phyloP scores from a whole-genome alignment of 2,888 invertebrate genomes.

The Lepidochrysops patricia region DNA sequence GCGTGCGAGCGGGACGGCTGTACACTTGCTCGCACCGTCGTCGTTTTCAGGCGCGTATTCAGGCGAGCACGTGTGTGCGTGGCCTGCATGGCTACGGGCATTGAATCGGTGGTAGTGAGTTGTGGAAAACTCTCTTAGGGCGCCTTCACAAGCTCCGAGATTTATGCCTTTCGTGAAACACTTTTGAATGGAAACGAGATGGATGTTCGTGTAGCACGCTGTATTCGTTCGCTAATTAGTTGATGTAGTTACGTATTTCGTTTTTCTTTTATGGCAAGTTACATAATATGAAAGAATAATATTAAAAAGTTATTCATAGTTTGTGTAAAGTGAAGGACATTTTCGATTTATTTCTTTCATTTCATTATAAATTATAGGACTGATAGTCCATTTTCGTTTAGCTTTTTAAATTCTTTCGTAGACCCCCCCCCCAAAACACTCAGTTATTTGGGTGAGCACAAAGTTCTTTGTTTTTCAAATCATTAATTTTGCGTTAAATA shows the following conservation, averaged over 20 bases:
- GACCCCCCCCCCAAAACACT: too few species aligned
- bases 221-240: neutral
- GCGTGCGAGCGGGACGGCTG: slow-evolving; percentile 46
- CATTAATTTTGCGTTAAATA: neutral
- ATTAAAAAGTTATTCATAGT: too few species aligned
- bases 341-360: too few species aligned
- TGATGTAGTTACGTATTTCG: neutral
- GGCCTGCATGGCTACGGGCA: slow-evolving; percentile 57
- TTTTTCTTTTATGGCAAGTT: neutral
- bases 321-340: too few species aligned
- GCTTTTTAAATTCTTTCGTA: too few species aligned
- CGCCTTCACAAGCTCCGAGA: slow-evolving; percentile 55
- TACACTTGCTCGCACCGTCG: slow-evolving; percentile 33
- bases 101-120: slow-evolving; percentile 63
- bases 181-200: slow-evolving; percentile 17
- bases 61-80: slow-evolving; percentile 59
- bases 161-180: slow-evolving; percentile 41
- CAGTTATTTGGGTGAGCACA: neutral
- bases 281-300: too few species aligned
- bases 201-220: neutral
- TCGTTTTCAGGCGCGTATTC: slow-evolving; percentile 65
- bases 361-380: too few species aligned
- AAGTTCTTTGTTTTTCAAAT: neutral
- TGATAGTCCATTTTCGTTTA: too few species aligned
- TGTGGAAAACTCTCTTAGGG: slow-evolving; percentile 70